Evolutionary conservation across 2,888 invertebrate species (phyloP).

Genomic region (Melanophora roralis): DNA sequence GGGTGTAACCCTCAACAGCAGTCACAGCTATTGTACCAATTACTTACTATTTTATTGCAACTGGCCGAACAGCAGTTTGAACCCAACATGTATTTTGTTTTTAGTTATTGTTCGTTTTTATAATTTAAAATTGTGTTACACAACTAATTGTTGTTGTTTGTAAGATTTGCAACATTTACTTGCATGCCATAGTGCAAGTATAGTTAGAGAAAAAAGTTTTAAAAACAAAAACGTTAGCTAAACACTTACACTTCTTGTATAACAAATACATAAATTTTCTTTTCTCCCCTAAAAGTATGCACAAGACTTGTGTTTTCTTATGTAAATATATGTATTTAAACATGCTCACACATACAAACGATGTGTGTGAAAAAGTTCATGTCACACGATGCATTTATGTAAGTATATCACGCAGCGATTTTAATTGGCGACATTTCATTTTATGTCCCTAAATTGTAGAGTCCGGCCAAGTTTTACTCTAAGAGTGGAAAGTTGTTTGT

Average conservation of each 20-base stretch:
- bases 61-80: not conserved
- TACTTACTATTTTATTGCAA: conserved; percentile 10
- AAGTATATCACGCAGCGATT: conserved; percentile 75
- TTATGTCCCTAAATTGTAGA: conserved; percentile 73
- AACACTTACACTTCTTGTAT: conserved; percentile 39
- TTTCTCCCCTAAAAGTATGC: conserved; percentile 21
- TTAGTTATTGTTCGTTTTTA: conserved; percentile 63
- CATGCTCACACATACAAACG: not conserved
- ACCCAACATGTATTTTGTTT: conserved; percentile 27
- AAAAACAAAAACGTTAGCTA: not conserved
- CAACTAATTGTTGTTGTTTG: conserved; percentile 60
- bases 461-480: conserved; percentile 62
- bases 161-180: conserved; percentile 54
- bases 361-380: no score
- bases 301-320: not conserved
- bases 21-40: not conserved
- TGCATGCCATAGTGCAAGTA: conserved; percentile 43
- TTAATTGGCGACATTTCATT: conserved; percentile 76
- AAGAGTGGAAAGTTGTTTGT: conserved; percentile 56
- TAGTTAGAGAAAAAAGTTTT: not conserved
- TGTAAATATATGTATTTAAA: not conserved
- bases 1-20: no score
- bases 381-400: conserved; percentile 75
- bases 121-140: conserved; percentile 74
- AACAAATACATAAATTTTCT: not conserved